Evolutionary conservation across 2,113 vertebrate genomes (phyloP).

Genomic region (Aspiorhynchus laticeps): DNA sequence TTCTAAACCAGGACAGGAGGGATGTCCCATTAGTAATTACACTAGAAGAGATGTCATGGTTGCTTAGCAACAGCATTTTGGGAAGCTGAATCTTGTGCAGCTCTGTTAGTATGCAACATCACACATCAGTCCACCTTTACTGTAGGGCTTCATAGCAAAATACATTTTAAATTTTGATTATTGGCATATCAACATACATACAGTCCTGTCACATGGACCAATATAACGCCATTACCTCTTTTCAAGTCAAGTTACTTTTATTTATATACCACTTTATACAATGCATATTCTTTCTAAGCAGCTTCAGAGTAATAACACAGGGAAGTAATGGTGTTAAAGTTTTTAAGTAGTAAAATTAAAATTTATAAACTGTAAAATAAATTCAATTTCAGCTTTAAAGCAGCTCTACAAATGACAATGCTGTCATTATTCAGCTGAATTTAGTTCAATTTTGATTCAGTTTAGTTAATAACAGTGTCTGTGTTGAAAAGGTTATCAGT

Average conservation of each 20-base stretch:
- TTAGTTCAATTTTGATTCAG: background rate
- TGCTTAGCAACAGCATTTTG: conserved; percentile 22
- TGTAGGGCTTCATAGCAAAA: background rate
- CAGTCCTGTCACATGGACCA: background rate
- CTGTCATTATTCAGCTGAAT: background rate
- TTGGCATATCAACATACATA: background rate
- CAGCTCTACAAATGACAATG: background rate
- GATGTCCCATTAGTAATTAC: conserved; percentile 27
- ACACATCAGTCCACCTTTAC: conserved; percentile 14
- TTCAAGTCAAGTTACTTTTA: background rate
- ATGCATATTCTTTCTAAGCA: background rate
- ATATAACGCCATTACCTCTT: background rate
- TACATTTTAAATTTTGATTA: background rate
- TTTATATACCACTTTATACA: background rate
- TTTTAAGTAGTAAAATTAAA: background rate
- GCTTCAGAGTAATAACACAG: background rate
- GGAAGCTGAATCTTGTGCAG: background rate
- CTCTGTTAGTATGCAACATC: background rate
- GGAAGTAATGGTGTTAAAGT: background rate
- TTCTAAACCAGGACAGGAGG: conserved; percentile 19
- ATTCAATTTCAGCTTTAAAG: background rate
- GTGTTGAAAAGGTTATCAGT: background rate
- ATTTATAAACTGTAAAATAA: background rate
- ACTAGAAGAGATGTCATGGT: conserved; percentile 25
- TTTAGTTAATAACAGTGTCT: background rate